Conservation (phyloP, 2,888 invertebrate genomes). For the Elysia crispata region DNA sequence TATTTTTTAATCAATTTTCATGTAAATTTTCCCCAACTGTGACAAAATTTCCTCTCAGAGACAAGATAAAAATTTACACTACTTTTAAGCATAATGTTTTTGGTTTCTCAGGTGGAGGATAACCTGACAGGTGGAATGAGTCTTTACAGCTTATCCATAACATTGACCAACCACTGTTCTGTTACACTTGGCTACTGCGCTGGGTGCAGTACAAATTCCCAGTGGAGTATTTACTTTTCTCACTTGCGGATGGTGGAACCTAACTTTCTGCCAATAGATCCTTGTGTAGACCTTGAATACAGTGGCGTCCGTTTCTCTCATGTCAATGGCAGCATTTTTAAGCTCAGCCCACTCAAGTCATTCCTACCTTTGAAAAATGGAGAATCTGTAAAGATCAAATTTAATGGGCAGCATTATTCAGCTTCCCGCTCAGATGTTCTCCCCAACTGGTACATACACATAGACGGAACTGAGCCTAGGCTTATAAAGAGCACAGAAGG, state of each 20-base stretch:
- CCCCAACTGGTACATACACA: slow-evolving; percentile 70
- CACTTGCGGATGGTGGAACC: slow-evolving; percentile 72
- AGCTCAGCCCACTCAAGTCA: slow-evolving; percentile 60
- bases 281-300: slow-evolving; percentile 54
- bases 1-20: no score
- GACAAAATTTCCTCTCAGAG: neutral
- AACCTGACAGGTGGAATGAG: slow-evolving; percentile 65
- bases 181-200: slow-evolving; percentile 44
- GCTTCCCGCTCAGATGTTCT: slow-evolving; percentile 67
- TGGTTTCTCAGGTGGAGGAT: slow-evolving; percentile 51
- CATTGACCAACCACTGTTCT: slow-evolving; percentile 60
- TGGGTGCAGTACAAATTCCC: slow-evolving; percentile 36
- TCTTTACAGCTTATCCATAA: slow-evolving; percentile 61
- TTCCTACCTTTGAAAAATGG: slow-evolving; percentile 62
- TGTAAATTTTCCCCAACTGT: no score
- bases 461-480: slow-evolving; percentile 59
- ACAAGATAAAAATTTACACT: neutral
- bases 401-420: slow-evolving; percentile 67
- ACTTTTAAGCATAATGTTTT: neutral
- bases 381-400: slow-evolving; percentile 58
- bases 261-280: slow-evolving; percentile 56
- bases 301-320: slow-evolving; percentile 63
- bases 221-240: slow-evolving; percentile 69
- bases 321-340: slow-evolving; percentile 68
- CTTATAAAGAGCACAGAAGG: slow-evolving; percentile 65